A percentile compares a stretch with the other conserved stretches of the same genome.
These are phyloP conservation scores for Bufotes viridis DNA, from an alignment of 2,797 vertebrate genomes.

Conservation along the genomic window DNA sequence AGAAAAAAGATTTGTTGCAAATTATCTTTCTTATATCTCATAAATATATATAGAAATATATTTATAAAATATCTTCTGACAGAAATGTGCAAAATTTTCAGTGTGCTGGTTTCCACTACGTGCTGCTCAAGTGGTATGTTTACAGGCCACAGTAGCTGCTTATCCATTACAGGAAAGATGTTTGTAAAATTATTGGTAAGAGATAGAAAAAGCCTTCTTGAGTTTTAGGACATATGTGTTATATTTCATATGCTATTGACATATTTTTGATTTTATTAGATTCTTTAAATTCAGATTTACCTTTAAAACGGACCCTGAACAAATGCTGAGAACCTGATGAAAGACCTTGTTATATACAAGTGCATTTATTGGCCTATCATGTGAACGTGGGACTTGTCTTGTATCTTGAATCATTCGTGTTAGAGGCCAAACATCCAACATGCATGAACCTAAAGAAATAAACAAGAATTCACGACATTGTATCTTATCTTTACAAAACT, in stretches of 20 bases:
- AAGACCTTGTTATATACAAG: constrained; percentile 71
- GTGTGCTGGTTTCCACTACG: not conserved
- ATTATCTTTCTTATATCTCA: not conserved
- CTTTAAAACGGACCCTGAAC: constrained; percentile 75
- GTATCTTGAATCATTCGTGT: constrained; percentile 70
- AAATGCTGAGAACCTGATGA: constrained; percentile 74
- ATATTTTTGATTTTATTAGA: not conserved
- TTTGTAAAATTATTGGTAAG: not conserved
- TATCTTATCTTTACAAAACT: not conserved
- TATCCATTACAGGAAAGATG: no score
- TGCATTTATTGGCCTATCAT: constrained; percentile 72
- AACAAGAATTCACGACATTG: not conserved
- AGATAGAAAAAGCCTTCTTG: not conserved
- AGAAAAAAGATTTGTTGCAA: constrained; percentile 13
- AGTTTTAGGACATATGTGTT: not conserved
- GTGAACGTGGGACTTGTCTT: constrained; percentile 71
- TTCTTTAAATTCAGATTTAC: constrained; percentile 62
- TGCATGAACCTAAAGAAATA: constrained; percentile 69
- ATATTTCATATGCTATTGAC: not conserved
- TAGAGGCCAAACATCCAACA: constrained; percentile 73
- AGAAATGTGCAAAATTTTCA: not conserved
- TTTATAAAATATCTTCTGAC: not conserved
- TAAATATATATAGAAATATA: not conserved
- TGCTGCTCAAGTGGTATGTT: not conserved
- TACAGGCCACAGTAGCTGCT: not conserved